Base-by-base conservation (phyloP, 2,113 vertebrate species). In the Hyperoodon ampullatus region DNA sequence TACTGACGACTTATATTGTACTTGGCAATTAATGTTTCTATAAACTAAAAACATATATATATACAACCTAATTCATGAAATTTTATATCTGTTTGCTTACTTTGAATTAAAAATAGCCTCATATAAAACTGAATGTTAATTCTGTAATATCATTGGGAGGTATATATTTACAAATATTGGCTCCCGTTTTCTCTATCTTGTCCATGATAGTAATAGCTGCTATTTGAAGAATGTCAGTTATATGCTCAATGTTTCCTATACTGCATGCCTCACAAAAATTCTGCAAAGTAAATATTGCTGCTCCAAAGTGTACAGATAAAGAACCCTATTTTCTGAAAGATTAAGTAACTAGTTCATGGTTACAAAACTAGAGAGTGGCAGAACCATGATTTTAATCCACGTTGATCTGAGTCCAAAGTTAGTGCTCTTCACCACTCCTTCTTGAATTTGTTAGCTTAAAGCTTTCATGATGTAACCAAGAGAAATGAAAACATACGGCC, bases 101-200 rank as follows among this genome's bases (percentile, higher is more conserved):
- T 94, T 96, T 85, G 77, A 82, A 97, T 90, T 97, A 35, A 87
- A 97, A 98, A 97, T 26, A 72, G 78, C 88, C 94, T 91, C 94
- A 95, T 63, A 96, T 91, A 94, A 97, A 98, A 93, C 44, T 96
- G 97, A 98, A 98, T 97, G 93, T 74, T 94, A 97, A 95, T 94
- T 60, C 18, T 35, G n/a, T 35, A 92, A 95, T 39, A 98, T 97
- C 75, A 91, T 88, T 93, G 13, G 68, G 71, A 98, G 13, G 89
- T 92, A 96, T 94, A 96, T 33, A 87, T 50, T 50, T n/a, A 58
- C 33, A 53, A 33, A n/a, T 26, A 84, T 61, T 63, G 50, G 35
- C 35, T 88, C 30, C 68, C 14, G 24, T 93, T 35, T 28, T 78
- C 42, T 60, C 47, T 71, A n/a, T 10, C 9, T 74, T 82, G 35